Conservation (phyloP, 2,113 vertebrate species). For the Callospermophilus lateralis region DNA sequence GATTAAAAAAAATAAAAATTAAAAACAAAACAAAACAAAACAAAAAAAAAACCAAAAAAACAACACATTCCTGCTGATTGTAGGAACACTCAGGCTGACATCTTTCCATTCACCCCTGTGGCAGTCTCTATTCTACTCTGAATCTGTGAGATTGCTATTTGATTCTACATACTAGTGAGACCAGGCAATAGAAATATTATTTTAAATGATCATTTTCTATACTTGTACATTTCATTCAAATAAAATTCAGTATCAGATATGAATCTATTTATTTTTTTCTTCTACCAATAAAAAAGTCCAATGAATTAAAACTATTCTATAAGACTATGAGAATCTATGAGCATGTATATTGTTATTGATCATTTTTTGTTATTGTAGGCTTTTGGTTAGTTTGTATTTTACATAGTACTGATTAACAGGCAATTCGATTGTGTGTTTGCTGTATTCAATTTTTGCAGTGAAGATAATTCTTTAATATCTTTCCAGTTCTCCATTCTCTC, state of each 20-base stretch:
- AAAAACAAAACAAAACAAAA: too few species aligned
- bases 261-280: background rate
- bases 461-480: background rate
- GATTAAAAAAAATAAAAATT: background rate
- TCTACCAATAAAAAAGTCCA: background rate
- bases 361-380: background rate
- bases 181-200: background rate
- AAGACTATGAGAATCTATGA: background rate
- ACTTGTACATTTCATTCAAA: background rate
- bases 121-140: background rate
- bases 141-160: background rate
- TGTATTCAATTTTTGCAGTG: background rate
- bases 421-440: background rate
- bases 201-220: background rate
- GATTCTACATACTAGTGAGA: background rate
- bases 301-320: background rate
- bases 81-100: background rate
- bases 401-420: background rate
- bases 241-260: background rate
- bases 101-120: background rate
- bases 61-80: background rate
- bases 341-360: background rate
- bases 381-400: background rate
- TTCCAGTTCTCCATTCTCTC: background rate
- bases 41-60: too few species aligned